Evolutionary conservation across 2,888 invertebrate genomes (phyloP), one percentile per base, ranked within the genome.

Genomic region (Drosophila neonasuta): DNA sequence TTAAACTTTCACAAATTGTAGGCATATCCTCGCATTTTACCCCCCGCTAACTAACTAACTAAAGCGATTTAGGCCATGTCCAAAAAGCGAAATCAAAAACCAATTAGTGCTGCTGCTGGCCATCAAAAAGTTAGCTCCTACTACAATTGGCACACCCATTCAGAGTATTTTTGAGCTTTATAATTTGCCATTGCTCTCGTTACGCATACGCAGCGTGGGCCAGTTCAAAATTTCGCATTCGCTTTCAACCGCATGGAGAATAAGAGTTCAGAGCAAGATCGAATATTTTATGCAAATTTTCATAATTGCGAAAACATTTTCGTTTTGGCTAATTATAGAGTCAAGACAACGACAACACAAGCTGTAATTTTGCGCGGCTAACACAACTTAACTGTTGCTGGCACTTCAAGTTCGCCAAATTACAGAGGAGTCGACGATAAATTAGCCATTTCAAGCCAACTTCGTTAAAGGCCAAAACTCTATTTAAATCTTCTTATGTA

Each of bases 61-160:
- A 39, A 51, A 57, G 44, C 29, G 13, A 63, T 74, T 74, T 63
- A 55, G 57, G 72, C 44, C 48, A 45, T 62, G 56, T 55, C 61
- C 59, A 34, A 45, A 64, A 64, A 65, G 46, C 68, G 65, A 84
- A 86, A 86, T 81, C 81, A 76, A 81, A 86, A 80, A 84, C 79
- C 79, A 81, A 84, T 81, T 81, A 86, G 68, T 69, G 66, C 51
- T 66, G 66, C 51, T 66, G 66, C 39, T 49, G 66, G 54, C 61
- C 59, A 50, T 74, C 59, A 24, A 61, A 66, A 80, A 86, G 68
- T 78, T 86, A 46, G 48, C n/a, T 51, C 60, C 62, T 71, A 74
- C 62, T 71, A 74, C 77, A 74, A 71, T 81, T 73, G 62, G 36
- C 54, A 63, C 49, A 49, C 42, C 68, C 49, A 44, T 13, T 44